phyloP scores from a whole-genome alignment of 2,113 vertebrate genomes.

The Meles meles region DNA sequence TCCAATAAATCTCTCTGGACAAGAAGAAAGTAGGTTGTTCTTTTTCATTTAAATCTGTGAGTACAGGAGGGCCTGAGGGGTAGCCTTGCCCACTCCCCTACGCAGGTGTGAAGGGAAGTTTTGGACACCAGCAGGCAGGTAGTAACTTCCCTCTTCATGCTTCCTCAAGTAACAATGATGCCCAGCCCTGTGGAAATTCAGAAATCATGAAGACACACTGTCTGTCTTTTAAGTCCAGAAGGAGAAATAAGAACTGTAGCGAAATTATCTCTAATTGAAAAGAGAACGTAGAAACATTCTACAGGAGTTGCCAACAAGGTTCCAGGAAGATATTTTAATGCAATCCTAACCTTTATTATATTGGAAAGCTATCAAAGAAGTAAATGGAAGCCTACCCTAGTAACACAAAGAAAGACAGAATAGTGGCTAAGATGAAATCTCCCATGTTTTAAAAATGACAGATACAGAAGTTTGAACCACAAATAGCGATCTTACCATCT shows the following conservation, averaged over 20 bases:
- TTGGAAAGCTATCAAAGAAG: not conserved
- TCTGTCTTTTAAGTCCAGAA: not conserved
- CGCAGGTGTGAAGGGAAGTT: not conserved
- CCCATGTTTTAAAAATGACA: not conserved
- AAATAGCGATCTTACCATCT: not conserved
- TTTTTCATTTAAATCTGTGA: not conserved
- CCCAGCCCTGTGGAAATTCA: not conserved
- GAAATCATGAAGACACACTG: not conserved
- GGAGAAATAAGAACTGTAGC: not conserved
- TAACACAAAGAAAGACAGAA: not conserved
- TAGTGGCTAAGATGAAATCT: not conserved
- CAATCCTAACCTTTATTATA: not conserved
- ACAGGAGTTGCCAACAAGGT: not conserved
- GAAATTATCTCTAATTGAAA: not conserved
- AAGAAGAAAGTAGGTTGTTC: not conserved
- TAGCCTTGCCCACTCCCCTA: not conserved
- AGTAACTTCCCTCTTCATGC: not conserved
- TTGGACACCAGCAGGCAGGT: not conserved
- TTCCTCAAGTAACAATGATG: not conserved
- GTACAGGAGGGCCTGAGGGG: fast-evolving
- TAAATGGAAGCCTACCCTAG: not conserved
- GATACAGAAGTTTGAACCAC: not conserved
- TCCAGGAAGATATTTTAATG: not conserved
- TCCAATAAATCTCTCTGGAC: not conserved
- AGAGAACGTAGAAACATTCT: not conserved